Base-by-base conservation (phyloP, 2,113 vertebrate genomes). In the Donacobius atricapilla region DNA sequence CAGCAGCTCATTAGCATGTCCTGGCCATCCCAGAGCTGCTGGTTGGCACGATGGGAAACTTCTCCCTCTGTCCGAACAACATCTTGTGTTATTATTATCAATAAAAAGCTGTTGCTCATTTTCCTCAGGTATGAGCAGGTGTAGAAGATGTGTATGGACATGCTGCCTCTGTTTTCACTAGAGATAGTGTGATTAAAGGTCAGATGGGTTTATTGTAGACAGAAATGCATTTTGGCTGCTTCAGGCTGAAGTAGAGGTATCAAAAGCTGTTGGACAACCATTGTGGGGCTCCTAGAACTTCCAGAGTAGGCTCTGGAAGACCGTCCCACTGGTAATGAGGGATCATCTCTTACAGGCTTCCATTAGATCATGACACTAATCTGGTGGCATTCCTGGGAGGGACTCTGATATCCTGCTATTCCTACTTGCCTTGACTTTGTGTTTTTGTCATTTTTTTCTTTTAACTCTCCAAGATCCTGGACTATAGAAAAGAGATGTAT, bases 361-460 rank as follows among this genome's bases (percentile, higher is more conserved):
- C 6, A 1, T 54, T 48, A 24, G 31, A 40, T 93, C 14, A 6
- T 2, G 6, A 11, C 35, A 23, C 31, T 5, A 11, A 57, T 66
- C 47, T 35, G 31, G 47, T 37, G 58, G 19, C 2, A 1, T 47
- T 80, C 14, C 45, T 58, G n/a, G 14, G 21, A 21, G 40, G 13
- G 24, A 30, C 6, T 54, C 30, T 47, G 63, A 11, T 66, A 19
- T 79, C 20, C 25, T 72, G 25, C 30, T 50, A 81, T 54, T 69
- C 22, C 37, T 35, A 4, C 11, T 51, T 83, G 24, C 51, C 50
- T 79, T 68, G 44, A 8, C 5, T 72, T 60, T 57, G 13, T 70
- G 3, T 33, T 91, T 83, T 58, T 22, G 4, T 15, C 0, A 0
- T n/a, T 60, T 15, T 47, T 2, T 22, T 33, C 14, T n/a, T 72